A percentile compares a stretch with the other conserved stretches of the same genome.
Evolutionary conservation across 2,113 vertebrate genomes (phyloP).

Genomic region (Machaerirhynchus nigripectus): DNA sequence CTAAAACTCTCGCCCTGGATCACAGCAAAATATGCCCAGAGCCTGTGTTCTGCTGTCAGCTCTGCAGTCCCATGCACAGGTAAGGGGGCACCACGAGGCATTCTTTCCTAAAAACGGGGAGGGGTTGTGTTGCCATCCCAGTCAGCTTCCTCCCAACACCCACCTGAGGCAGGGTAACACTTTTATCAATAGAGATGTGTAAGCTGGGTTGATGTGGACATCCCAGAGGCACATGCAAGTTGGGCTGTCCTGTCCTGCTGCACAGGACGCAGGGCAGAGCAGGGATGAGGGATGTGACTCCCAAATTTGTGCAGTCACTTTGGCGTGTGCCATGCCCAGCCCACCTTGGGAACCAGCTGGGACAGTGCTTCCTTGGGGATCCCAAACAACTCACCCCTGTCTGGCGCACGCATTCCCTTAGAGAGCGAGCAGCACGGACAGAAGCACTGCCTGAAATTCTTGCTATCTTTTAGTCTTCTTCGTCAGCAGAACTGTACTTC

Average conservation of each 20-base stretch:
- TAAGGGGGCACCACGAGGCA: neutral
- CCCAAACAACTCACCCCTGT: neutral
- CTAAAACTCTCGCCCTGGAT: neutral
- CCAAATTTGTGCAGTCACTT: fast-evolving
- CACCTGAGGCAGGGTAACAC: neutral
- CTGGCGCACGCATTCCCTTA: neutral
- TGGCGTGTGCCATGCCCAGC: neutral
- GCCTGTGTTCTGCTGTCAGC: neutral
- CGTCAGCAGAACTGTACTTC: neutral
- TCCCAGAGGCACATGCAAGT: neutral
- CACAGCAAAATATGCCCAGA: neutral
- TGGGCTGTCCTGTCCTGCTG: neutral
- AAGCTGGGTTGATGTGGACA: neutral
- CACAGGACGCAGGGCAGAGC: fast-evolving
- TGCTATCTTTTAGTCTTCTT: neutral
- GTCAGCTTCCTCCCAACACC: neutral
- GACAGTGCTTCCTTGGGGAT: fast-evolving
- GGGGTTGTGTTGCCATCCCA: neutral
- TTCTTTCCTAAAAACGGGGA: neutral
- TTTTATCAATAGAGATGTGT: neutral
- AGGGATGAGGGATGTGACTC: neutral
- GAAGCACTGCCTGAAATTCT: neutral
- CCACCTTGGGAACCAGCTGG: neutral
- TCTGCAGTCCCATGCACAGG: neutral
- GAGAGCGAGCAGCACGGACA: neutral